Percentiles rank a stretch among this genome's conserved stretches.
phyloP scores from a whole-genome alignment of 2,888 invertebrate genomes.

The Microctonus aethiopoides region DNA sequence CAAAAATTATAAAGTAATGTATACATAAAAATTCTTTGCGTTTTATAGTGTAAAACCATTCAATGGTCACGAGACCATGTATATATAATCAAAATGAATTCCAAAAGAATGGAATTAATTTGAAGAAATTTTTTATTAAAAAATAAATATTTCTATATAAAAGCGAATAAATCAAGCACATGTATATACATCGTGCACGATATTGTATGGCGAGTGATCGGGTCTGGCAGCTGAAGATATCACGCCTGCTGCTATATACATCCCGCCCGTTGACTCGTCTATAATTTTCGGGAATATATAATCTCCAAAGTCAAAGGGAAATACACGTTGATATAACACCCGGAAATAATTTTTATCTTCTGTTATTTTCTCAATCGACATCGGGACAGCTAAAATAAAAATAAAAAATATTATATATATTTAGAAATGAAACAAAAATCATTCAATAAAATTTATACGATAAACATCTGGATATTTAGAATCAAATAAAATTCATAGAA shows the following conservation, averaged over 20 bases:
- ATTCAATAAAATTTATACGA: neutral
- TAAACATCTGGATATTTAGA: neutral
- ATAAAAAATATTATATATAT: no score
- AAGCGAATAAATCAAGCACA: neutral
- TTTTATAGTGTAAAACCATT: no score
- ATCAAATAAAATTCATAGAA: conserved; percentile 43
- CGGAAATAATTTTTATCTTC: conserved; percentile 24
- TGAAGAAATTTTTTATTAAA: neutral
- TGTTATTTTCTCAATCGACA: neutral
- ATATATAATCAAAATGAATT: neutral
- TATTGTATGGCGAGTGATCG: neutral
- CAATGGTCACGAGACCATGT: no score
- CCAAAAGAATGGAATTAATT: neutral
- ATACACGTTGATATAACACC: neutral
- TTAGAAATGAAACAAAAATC: no score
- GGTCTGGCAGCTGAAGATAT: conserved; percentile 29
- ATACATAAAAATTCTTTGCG: no score
- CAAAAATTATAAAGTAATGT: no score
- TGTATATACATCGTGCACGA: neutral
- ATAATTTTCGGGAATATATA: conserved; percentile 13
- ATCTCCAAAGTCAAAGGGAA: conserved; percentile 14
- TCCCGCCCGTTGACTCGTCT: neutral
- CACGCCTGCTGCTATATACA: conserved; percentile 18
- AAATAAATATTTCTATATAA: conserved; percentile 6
- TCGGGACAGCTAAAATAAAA: no score